phyloP scores from a whole-genome alignment of 2,113 vertebrate species.

The Ciconia boyciana region DNA sequence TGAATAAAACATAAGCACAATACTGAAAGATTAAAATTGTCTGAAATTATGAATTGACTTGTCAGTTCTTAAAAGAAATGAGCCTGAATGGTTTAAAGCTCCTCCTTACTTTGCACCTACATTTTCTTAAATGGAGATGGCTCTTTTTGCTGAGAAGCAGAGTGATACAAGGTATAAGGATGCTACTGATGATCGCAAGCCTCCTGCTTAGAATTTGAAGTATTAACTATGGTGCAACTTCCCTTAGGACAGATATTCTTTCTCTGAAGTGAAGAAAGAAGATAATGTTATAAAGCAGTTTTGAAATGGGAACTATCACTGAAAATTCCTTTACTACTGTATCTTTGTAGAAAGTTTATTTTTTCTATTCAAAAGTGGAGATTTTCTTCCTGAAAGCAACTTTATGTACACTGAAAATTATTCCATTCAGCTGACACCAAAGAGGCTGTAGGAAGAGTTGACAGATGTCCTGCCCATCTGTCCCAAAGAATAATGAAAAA shows the following conservation, averaged over 20 bases:
- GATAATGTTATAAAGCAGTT: not conserved
- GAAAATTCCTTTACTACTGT: not conserved
- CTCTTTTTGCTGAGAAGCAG: not conserved
- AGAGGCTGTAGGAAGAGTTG: not conserved
- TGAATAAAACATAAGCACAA: not conserved
- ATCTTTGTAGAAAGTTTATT: not conserved
- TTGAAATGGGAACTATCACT: not conserved
- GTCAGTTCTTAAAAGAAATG: not conserved
- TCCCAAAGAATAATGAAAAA: not conserved
- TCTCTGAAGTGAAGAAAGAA: not conserved
- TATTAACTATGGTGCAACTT: not conserved
- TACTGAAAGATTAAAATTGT: not conserved
- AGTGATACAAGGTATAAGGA: not conserved
- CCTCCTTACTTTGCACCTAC: not conserved
- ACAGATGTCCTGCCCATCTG: constrained; percentile 42
- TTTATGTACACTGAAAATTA: not conserved
- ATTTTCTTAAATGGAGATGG: not conserved
- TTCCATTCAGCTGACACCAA: not conserved
- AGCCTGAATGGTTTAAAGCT: not conserved
- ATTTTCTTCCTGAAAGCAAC: not conserved
- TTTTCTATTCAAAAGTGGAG: not conserved
- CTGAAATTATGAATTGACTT: not conserved
- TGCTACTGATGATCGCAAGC: not conserved
- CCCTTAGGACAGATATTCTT: not conserved
- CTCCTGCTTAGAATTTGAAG: not conserved